Base-by-base conservation (phyloP, 2,888 invertebrate genomes). In the Gastracanthus pulcherrimus region DNA sequence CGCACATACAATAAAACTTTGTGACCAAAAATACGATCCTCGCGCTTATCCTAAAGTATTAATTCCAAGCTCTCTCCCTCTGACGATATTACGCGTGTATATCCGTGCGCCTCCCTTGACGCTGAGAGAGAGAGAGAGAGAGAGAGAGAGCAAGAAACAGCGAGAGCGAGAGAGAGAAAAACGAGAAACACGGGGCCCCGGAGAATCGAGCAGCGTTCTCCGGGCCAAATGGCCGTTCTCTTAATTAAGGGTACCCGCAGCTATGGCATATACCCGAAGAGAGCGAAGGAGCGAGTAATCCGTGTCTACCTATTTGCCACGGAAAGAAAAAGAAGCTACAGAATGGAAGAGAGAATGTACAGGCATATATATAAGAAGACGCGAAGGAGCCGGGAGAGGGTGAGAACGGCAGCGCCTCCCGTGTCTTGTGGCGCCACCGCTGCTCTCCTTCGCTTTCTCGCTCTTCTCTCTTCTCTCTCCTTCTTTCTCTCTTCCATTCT, bases 381-480 rank as follows among this genome's bases (percentile, higher is more conserved):
- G 6, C 48, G 19, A 64, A 45, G 11, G 38, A 76, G 84, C 85
- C 88, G 26, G 13, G 58, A 58, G 29, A 26, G 29, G 87, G 88
- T 86, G 89, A 88, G 89, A 89, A 89, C 84, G 87, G 86, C 86
- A 87, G 87, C 88, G 88, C 88, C 88, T 89, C 86, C 9, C 19
- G 58, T 60, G 62, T 77, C 70, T 70, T 31, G 76, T 87, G 90
- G 90, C 90, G 90, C 90, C 90, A 90, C 87, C 86, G 85, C n/a
- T n/a, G n/a, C n/a, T n/a, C n/a, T n/a, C n/a, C n/a, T n/a, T n/a
- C 16, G 85, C 48, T 36, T 7, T 41, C 13, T 11, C 67, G 29
- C 38, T 38, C n/a, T 31, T 13, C 7, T 6, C 29, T 36, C 7
- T 45, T 70, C 69, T 48, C 34, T 3, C 23, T 29, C 31, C n/a